Base-by-base conservation (phyloP, 2,113 vertebrate genomes). In the Orthonyx spaldingii region DNA sequence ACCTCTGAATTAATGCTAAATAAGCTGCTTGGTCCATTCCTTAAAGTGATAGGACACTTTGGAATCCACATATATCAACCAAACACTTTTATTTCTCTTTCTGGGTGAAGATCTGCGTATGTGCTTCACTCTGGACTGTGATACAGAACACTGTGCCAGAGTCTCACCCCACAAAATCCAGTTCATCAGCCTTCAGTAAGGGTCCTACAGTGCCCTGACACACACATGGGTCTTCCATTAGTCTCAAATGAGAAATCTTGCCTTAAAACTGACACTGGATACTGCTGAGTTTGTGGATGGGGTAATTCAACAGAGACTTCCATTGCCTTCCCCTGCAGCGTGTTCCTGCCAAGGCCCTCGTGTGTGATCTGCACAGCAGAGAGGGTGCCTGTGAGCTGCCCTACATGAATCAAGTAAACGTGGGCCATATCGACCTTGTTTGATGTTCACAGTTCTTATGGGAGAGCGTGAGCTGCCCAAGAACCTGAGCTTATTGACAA, bases 1-100 rank as follows among this genome's bases (percentile, higher is more conserved):
- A 76, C 13, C 41, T 81, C 60, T 90, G 90, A 91, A 84, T 92
- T 77, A 93, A 93, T 77, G 69, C 57, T 89, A 94, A 79, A 24
- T 68, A 85, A 79, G 42, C 78, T 94, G 55, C 66, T 75, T 61
- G 10, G 49, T 53, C 57, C n/a, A 78, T 72, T 85, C 47, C 42
- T 95, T 60, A 89, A 87, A 82, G 63, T 69, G 85, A 80, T 79
- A 94, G 85, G 24, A 85, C 78, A 68, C 39, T 92, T 70, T 81
- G 72, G 72, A 94, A 61, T 59, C 32, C 70, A 75, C 37, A 44
- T 87, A 87, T 3, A 6, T 93, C 66, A 95, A 63, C 39, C 30
- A 89, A 86, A 16, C 22, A 30, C 49, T 50, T 72, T 72, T 28
- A 50, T 77, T 66, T 10, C 21, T 32, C 35, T 60, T 77, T 83